phyloP scores from a whole-genome alignment of 2,888 invertebrate species.

The Celastrina argiolus region DNA sequence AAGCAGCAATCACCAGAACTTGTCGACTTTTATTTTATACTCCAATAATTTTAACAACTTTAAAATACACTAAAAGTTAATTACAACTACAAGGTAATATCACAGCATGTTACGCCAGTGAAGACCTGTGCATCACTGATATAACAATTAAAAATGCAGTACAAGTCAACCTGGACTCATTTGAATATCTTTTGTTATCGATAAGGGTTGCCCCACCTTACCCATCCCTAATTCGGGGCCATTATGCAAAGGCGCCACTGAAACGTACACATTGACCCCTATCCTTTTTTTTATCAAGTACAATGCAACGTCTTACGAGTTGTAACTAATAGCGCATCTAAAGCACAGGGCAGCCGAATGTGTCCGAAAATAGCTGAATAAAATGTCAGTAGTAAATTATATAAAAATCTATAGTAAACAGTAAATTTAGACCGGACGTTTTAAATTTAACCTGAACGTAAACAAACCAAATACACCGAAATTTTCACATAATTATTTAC shows the following conservation, averaged over 20 bases:
- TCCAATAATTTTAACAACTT: background rate
- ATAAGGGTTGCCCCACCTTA: conserved; percentile 53
- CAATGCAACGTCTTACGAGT: background rate
- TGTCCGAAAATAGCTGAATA: too few species aligned
- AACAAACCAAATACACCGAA: too few species aligned
- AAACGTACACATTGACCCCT: conserved; percentile 26
- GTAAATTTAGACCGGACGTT: too few species aligned
- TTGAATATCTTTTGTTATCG: conserved; percentile 57
- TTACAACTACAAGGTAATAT: background rate
- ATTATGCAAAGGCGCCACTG: conserved; percentile 26
- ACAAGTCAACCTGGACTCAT: conserved; percentile 44
- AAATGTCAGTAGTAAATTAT: too few species aligned
- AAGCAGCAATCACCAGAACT: conserved; percentile 47
- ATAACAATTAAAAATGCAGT: conserved; percentile 41
- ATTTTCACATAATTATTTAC: too few species aligned
- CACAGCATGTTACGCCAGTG: conserved; percentile 45
- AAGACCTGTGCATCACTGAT: conserved; percentile 56
- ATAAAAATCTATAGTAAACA: too few species aligned
- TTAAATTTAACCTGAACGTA: too few species aligned
- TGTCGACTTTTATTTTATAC: conserved; percentile 36
- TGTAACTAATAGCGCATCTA: too few species aligned
- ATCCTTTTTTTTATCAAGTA: background rate
- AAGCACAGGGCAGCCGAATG: too few species aligned
- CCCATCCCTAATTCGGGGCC: conserved; percentile 27
- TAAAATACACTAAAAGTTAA: background rate